phyloP scores from a whole-genome alignment of 2,113 vertebrate genomes.

The Entomyzon cyanotis region DNA sequence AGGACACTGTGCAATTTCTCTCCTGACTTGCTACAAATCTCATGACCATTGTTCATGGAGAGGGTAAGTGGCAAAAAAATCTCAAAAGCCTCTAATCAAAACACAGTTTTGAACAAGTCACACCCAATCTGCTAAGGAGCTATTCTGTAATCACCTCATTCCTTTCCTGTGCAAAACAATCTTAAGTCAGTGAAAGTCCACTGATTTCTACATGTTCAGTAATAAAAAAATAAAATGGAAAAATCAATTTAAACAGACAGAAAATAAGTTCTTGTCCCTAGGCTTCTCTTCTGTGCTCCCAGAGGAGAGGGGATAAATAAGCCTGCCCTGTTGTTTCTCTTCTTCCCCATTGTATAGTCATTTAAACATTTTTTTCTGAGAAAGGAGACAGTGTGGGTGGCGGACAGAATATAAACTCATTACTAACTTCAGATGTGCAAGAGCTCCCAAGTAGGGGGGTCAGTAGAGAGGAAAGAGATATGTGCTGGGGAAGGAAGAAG shows the following conservation, averaged over 20 bases:
- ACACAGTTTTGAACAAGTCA: constrained; percentile 1
- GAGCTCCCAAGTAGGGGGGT: neutral
- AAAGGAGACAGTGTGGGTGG: neutral
- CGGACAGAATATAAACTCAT: neutral
- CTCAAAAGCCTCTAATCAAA: constrained; percentile 24
- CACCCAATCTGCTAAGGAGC: constrained; percentile 22
- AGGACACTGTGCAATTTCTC: neutral
- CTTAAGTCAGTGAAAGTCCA: neutral
- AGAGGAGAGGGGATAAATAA: neutral
- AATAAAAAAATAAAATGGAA: neutral
- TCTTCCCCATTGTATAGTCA: neutral
- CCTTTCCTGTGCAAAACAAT: constrained; percentile 25
- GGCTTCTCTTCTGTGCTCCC: neutral
- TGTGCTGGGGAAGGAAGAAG: neutral
- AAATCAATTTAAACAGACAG: neutral
- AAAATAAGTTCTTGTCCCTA: neutral
- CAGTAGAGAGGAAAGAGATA: neutral
- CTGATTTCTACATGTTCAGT: neutral
- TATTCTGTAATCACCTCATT: constrained; percentile 38
- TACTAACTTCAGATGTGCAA: neutral
- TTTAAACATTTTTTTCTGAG: neutral
- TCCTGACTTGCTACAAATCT: neutral
- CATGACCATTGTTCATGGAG: neutral
- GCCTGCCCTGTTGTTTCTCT: neutral
- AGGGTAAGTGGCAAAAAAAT: neutral